Evolutionary conservation across 2,888 invertebrate species (phyloP).

Genomic region (Noctua pronuba): DNA sequence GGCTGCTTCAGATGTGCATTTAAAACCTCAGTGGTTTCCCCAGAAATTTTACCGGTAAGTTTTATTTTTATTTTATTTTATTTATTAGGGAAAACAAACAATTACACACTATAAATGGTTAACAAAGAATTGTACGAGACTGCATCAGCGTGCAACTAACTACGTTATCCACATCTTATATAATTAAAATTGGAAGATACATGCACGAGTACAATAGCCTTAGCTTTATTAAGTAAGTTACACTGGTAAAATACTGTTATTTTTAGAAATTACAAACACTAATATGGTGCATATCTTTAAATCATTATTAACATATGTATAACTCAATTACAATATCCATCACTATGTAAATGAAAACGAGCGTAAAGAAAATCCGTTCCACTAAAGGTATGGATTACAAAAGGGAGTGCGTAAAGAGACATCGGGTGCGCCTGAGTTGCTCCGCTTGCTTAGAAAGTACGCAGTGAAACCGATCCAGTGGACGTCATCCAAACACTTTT

Average conservation of each 20-base stretch:
- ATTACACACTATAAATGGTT: not conserved
- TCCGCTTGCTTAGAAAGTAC: constrained; percentile 82
- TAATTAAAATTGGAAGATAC: not conserved
- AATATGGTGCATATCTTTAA: not conserved
- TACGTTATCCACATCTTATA: not conserved
- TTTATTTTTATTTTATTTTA: too few species aligned
- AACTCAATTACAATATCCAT: not conserved
- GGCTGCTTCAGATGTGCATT: not conserved
- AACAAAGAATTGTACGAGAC: not conserved
- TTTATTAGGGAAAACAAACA: not conserved
- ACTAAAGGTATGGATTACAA: constrained; percentile 71
- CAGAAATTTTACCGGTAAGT: not conserved
- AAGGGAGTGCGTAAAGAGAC: constrained; percentile 72
- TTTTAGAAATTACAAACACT: not conserved
- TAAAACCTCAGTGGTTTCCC: not conserved
- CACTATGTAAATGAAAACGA: constrained; percentile 42
- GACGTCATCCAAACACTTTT: constrained; percentile 61
- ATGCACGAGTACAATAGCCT: not conserved
- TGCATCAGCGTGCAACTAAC: not conserved
- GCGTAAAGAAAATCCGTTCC: constrained; percentile 22
- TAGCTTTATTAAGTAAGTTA: not conserved
- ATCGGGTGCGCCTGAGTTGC: constrained; percentile 72
- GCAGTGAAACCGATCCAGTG: constrained; percentile 76
- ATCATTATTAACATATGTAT: not conserved
- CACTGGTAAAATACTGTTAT: not conserved